Evolutionary conservation across 2,113 vertebrate species (phyloP).

Genomic region (Baryphthengus martii): DNA sequence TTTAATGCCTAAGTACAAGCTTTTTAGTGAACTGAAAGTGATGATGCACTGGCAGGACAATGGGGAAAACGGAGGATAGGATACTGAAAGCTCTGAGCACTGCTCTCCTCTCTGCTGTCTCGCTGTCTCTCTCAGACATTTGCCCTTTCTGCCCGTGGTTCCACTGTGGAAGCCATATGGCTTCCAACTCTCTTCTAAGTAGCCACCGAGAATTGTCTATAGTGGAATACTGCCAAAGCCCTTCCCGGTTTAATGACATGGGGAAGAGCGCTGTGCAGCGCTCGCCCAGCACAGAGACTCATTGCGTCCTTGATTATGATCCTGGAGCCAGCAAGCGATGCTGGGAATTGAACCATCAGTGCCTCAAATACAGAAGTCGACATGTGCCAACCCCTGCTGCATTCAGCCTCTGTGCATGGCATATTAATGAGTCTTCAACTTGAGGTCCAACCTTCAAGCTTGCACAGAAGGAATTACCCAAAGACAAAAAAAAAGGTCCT

Average conservation of each 20-base stretch:
- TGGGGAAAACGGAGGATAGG: background rate
- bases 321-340: slow-evolving; percentile 42
- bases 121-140: slow-evolving; percentile 28
- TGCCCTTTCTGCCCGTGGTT: slow-evolving; percentile 54
- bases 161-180: slow-evolving; percentile 63
- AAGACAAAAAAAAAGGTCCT: background rate
- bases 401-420: background rate
- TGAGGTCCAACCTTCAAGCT: slow-evolving; percentile 55
- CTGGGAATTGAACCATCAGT: slow-evolving; percentile 57
- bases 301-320: slow-evolving; percentile 53
- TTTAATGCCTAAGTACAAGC: background rate
- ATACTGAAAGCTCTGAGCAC: background rate
- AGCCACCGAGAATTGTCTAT: slow-evolving; percentile 39
- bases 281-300: slow-evolving; percentile 59
- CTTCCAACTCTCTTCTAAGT: slow-evolving; percentile 35
- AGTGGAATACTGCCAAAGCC: slow-evolving; percentile 47
- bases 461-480: background rate
- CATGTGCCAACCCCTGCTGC: slow-evolving; percentile 55
- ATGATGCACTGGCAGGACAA: background rate
- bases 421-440: slow-evolving; percentile 52
- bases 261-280: slow-evolving; percentile 35
- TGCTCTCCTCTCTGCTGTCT: slow-evolving; percentile 42
- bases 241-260: slow-evolving; percentile 50
- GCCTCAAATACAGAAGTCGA: slow-evolving; percentile 30
- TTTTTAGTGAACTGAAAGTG: background rate